A percentile compares a stretch with the other conserved stretches of the same genome.
Evolutionary conservation across 2,888 invertebrate genomes (phyloP).

Genomic region (Phortica magna): DNA sequence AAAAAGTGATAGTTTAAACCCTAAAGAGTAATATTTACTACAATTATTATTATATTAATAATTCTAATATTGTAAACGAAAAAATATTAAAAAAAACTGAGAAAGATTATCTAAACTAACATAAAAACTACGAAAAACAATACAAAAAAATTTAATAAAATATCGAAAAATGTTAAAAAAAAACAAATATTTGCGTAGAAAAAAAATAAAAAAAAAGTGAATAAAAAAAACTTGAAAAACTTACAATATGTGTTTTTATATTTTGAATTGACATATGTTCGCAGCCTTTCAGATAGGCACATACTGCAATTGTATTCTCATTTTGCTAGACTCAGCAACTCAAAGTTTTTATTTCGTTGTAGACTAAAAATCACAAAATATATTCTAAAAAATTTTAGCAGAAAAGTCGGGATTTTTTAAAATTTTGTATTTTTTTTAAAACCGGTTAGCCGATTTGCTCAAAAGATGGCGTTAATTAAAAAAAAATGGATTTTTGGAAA

Average conservation of each 20-base stretch:
- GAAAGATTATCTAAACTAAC: conserved; percentile 37
- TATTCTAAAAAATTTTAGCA: no score
- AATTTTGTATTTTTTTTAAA: no score
- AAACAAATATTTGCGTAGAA: conserved; percentile 61
- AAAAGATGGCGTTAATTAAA: no score
- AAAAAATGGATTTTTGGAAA: no score
- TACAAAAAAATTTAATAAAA: conserved; percentile 59
- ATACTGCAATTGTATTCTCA: no score
- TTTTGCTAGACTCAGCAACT: no score
- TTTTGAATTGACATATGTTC: no score
- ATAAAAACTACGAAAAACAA: conserved; percentile 50
- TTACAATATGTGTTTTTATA: conserved; percentile 24
- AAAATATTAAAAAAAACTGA: conserved; percentile 41
- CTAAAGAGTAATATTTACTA: conserved; percentile 71
- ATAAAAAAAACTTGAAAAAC: conserved; percentile 70
- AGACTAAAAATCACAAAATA: no score
- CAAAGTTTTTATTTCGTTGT: no score
- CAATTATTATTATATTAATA: conserved; percentile 68
- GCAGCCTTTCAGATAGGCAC: no score
- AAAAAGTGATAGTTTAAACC: conserved; percentile 69
- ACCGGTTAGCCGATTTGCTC: no score
- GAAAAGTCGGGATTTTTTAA: no score
- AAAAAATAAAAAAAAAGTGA: conserved; percentile 67
- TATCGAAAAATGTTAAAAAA: conserved; percentile 66
- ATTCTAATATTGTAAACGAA: conserved; percentile 60